Base-by-base conservation (phyloP, 2,113 vertebrate genomes). In the Oreotrochilus melanogaster region DNA sequence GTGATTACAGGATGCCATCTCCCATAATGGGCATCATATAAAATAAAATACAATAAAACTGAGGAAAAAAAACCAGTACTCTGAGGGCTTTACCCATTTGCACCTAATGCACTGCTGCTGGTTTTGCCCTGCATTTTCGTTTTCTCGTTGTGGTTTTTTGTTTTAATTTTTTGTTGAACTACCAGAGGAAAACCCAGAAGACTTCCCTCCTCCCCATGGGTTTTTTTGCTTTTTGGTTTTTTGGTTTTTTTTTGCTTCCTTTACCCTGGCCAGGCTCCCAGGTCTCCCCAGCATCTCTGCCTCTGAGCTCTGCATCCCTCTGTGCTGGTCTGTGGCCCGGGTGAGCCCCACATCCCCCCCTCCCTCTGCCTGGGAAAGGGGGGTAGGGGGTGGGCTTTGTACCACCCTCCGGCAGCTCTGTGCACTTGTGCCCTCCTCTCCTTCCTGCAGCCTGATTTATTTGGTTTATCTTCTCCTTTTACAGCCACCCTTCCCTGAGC, bases 381-480 rank as follows among this genome's bases (percentile, higher is more conserved):
- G 47, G 23, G 16, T 8, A 0, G 2, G 28, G 18, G 48, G 47
- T 14, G 10, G 57, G 48, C 45, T 28, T 43, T 3, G 91, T 94
- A 73, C 93, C 84, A 89, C 85, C 62, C 47, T 42, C 89, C 30
- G 1, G 25, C 86, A 58, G 65, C 75, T 86, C 93, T 27, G 70
- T 74, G 69, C 23, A 15, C 58, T 81, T 47, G 83, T 61, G 76
- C 57, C 70, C 92, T 78, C 60, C 45, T 89, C 17, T 37, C 45
- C 57, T 90, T 85, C 74, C 88, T n/a, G 61, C 54, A 35, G 42
- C 19, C 86, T 87, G 78, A 92, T 91, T 95, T 89, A 88, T 85
- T 84, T 7, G 21, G 48, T 71, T 96, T 94, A 92, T 97, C 97
- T 92, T 78, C 80, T 33, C 73, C 67, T 80, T 92, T 93, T 89